Evolutionary conservation across 2,113 vertebrate species (phyloP), one percentile per base, ranked within the genome.

Genomic region (Amia ocellicauda): DNA sequence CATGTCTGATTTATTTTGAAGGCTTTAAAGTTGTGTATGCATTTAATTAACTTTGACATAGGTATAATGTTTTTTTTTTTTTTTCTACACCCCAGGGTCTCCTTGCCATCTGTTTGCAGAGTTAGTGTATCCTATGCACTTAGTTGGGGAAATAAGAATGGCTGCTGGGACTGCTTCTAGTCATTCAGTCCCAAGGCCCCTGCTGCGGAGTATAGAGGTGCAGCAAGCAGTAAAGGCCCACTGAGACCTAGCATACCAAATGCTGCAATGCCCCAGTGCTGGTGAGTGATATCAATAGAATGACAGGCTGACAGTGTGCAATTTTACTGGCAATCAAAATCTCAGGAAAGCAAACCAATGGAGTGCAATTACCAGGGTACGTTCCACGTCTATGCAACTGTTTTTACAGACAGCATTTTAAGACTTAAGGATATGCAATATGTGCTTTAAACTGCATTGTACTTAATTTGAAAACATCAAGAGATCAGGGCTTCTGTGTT

Each of bases 41-140:
- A 50, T 50, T 41, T 68, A 64, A 70, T 69, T 20, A 47, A 19
- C 59, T 61, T 49, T 70, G 55, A 63, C 62, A 63, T 60, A 29
- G 58, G 47, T 70, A 63, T 66, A 49, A 51, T 28, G 51, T 17
- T 74, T 58, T 22, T 60, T 42, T 5, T 0, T 47, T 58, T 20
- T 64, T 42, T 53, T 51, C 40, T 27, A 31, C 36, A 41, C 60
- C 60, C 26, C 27, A 24, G 66, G 63, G 36, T 16, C 42, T 57
- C 24, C 58, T 45, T 42, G 67, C 63, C 63, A 70, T 73, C 70
- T 70, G 59, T 43, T 57, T 61, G 62, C 28, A 28, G 52, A 47
- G 53, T 63, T 62, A 63, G 49, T 55, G 24, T 31, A 29, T 62
- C 69, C 43, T 13, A 60, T 24, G 27, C 14, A 8, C 31, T 45